These are phyloP conservation scores for Ooceraea biroi DNA, from an alignment of 1,140 invertebrate species.

Conservation along the genomic window DNA sequence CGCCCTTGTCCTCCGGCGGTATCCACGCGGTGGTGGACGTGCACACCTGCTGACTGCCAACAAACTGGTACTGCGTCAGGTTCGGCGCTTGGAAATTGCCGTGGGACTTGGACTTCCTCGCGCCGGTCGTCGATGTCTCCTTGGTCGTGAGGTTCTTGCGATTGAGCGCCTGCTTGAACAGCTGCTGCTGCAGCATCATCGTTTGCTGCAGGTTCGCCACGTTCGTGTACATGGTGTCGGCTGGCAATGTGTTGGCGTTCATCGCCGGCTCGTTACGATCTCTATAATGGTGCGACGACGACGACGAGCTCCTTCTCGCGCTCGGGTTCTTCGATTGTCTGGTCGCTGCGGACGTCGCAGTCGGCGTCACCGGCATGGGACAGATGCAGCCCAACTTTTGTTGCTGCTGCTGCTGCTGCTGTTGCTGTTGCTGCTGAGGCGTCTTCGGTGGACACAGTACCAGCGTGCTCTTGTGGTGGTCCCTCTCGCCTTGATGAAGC, in stretches of 20 bases:
- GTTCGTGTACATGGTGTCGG: slow-evolving; percentile 91
- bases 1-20: slow-evolving; percentile 80
- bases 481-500: slow-evolving; percentile 84
- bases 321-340: slow-evolving; percentile 76
- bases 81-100: slow-evolving; percentile 87
- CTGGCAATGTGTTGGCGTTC: slow-evolving; percentile 75
- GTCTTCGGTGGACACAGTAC: slow-evolving; percentile 83
- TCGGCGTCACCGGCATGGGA: slow-evolving; percentile 73
- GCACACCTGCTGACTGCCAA: slow-evolving; percentile 87
- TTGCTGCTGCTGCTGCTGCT: slow-evolving; percentile 53
- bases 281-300: slow-evolving; percentile 75
- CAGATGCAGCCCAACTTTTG: slow-evolving; percentile 78
- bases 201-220: slow-evolving; percentile 91
- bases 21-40: slow-evolving; percentile 75
- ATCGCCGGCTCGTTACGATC: slow-evolving; percentile 56
- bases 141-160: slow-evolving; percentile 80
- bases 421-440: slow-evolving; percentile 31
- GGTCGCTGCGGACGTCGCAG: slow-evolving; percentile 61
- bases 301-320: slow-evolving; percentile 71
- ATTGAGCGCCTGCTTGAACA: slow-evolving; percentile 88
- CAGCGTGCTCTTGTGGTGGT: slow-evolving; percentile 85
- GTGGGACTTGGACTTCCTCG: slow-evolving; percentile 79
- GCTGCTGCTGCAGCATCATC: slow-evolving; percentile 90
- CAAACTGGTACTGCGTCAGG: slow-evolving; percentile 88
- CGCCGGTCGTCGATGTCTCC: slow-evolving; percentile 72